Base-by-base conservation (phyloP, 2,113 vertebrate species). In the Amblyopsis rosae region DNA sequence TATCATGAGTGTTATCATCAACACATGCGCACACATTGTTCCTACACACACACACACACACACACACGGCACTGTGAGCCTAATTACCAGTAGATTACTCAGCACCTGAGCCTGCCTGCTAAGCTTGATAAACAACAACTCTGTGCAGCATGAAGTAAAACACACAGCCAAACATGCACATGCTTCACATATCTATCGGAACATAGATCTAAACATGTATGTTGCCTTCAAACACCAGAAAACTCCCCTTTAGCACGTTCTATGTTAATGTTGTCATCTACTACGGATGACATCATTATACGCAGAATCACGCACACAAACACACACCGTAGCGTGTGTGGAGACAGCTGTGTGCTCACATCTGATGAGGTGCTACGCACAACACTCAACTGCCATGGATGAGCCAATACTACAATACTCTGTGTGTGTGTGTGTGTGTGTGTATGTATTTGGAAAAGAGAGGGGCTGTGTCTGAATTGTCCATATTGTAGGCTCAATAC, bases 51-150 rank as follows among this genome's bases (percentile, higher is more conserved):
- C 67, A 65, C 47, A 46, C 65, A 73, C 17, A 75, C 49, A 65
- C 13, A 75, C 53, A 64, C 63, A 64, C 70, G 58, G 9, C 16
- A 54, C 62, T 59, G 46, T 49, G 70, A 75, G 65, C 51, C 70
- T 81, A 75, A 85, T 87, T 79, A 84, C 63, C 62, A 55, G 66
- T 62, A 78, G 76, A 76, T 82, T 82, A 82, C 69, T 80, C 72
- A 72, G 57, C 72, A 82, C 77, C 80, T 76, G 82, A 85, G 80
- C 77, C 78, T 58, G 80, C 77, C 78, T 58, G 56, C 76, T 72
- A 75, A 82, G 69, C 81, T 76, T 61, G 84, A 79, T 83, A 83
- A 84, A 81, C 75, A 76, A 75, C 79, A 75, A 67, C 71, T 54
- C 59, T 67, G 48, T 60, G 60, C 62, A 59, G 65, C 19, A 47